Base-by-base conservation (phyloP, 2,113 vertebrate genomes). In the Coracopsis vasa region DNA sequence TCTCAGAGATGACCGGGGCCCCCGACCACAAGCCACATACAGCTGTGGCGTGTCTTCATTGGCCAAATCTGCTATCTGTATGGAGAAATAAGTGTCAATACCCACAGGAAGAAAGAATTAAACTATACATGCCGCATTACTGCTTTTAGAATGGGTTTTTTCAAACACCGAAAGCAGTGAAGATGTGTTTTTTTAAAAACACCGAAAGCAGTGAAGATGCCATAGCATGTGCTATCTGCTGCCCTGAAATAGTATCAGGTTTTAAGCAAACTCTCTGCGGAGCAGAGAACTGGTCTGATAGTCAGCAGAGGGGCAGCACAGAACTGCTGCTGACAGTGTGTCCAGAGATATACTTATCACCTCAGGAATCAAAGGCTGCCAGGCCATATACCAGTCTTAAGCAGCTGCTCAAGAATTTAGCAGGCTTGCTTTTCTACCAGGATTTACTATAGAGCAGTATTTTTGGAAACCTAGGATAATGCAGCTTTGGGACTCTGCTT, bases 1-100 rank as follows among this genome's bases (percentile, higher is more conserved):
- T 93, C 99, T 98, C 54, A 99, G 95, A 54, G 99, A 99, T 0
- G 99, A 99, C 67, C 98, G 97, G 12, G 99, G 99, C 13, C 99
- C 99, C 77, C 99, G 98, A 53, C 99, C 99, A 95, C 99, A 99
- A 33, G 99, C 98, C 47, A 99, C 99, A 47, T 99, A 99, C 24
- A 99, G 84, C 94, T 99, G 99, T 35, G 99, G 99, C 25, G 99
- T 99, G 93, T 99, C 99, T 95, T 99, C 99, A 94, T 99, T 99
- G 69, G 99, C 99, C 97, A 99, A 96, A 98, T 99, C 99, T 19
- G 99, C 99, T 96, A 99, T 99, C 99, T 99, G 96, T 23, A 50
- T 8, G 82, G 19, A 85, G 42, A 91, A 60, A 65, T n/a, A 9
- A 37, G 70, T 1, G 3, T 73, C 53, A 90, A 12, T 1, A 58